Evolutionary conservation across 2,888 invertebrate species (phyloP).

Genomic region (Drosophila anomelani): DNA sequence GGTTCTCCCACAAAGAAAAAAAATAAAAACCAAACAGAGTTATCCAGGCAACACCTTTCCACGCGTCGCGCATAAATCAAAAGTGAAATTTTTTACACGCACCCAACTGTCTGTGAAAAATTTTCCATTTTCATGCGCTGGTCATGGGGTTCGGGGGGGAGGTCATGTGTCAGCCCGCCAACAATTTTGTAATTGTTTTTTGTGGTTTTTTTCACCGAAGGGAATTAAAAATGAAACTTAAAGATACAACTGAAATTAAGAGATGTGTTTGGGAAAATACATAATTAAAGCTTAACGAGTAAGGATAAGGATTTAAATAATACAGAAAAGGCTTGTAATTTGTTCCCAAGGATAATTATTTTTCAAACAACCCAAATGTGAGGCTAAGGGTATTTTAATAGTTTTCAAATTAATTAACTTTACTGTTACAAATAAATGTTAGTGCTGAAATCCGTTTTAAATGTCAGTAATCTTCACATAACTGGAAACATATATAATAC

Average conservation of each 20-base stretch:
- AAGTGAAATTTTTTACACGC: constrained; percentile 76
- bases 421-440: not conserved
- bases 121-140: constrained; percentile 66
- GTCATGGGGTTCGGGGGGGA: constrained; percentile 13
- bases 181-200: constrained; percentile 75
- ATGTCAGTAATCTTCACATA: not conserved
- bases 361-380: not conserved
- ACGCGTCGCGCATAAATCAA: constrained; percentile 62
- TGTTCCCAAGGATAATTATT: too few relatives aligned
- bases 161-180: constrained; percentile 33
- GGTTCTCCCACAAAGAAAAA: not conserved
- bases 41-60: constrained; percentile 17
- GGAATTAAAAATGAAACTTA: constrained; percentile 8
- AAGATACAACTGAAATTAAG: constrained; percentile 12
- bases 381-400: not conserved
- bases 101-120: constrained; percentile 72
- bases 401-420: not conserved
- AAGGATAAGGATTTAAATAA: not conserved
- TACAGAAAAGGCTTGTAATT: too few relatives aligned
- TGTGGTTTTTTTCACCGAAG: constrained; percentile 33
- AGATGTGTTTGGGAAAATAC: not conserved
- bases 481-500: not conserved
- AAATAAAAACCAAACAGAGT: not conserved
- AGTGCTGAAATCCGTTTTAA: not conserved
- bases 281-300: not conserved